Conservation (phyloP, 2,113 vertebrate species). For the Brachirus orientalis region DNA sequence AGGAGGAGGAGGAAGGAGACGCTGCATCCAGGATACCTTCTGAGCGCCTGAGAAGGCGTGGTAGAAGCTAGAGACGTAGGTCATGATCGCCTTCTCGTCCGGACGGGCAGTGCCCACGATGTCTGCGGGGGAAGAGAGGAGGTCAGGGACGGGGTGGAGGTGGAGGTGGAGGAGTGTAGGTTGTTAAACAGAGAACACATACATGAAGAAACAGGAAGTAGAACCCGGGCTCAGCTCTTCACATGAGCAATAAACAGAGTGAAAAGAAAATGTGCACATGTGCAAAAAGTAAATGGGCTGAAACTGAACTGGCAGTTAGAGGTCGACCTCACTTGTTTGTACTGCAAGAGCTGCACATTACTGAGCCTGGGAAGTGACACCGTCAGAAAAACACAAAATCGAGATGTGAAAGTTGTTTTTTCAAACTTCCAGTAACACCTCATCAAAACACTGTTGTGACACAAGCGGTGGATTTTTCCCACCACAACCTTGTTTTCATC, state of each 20-base stretch:
- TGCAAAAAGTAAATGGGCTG: neutral
- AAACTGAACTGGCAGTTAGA: neutral
- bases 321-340: constrained; percentile 10
- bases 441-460: no score
- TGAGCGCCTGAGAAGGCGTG: constrained; percentile 99
- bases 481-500: no score
- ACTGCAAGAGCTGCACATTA: neutral
- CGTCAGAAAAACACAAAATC: no score
- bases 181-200: constrained; percentile 58
- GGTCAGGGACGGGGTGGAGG: constrained; percentile 21
- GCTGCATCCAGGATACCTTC: constrained; percentile 96
- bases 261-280: constrained; percentile 38
- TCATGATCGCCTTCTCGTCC: constrained; percentile 99
- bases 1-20: constrained; percentile 69
- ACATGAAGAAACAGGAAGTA: constrained; percentile 59
- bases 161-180: constrained; percentile 2
- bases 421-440: no score
- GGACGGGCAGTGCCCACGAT: constrained; percentile 99
- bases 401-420: no score
- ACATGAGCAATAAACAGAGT: constrained; percentile 31
- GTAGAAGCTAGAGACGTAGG: constrained; percentile 99
- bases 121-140: constrained; percentile 82
- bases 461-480: no score
- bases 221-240: constrained; percentile 33
- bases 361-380: no score